Evolutionary conservation across 2,113 vertebrate genomes (phyloP).

Genomic region (Sebastes fasciatus): DNA sequence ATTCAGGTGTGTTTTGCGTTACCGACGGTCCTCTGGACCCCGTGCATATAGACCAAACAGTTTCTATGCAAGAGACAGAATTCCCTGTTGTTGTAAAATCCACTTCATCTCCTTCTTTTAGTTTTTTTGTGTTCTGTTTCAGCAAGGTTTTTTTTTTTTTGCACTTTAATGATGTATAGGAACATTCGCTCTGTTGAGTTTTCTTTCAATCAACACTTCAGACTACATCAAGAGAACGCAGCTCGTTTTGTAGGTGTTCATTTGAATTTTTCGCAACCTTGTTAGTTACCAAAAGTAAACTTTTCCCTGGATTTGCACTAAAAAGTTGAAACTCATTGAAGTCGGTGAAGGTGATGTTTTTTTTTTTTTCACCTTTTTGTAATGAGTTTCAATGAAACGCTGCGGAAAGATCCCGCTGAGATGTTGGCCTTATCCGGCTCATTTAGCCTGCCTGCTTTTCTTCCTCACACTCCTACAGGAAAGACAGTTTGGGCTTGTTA

Average conservation of each 20-base stretch:
- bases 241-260: constrained; percentile 45
- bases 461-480: too few relatives aligned
- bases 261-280: constrained; percentile 23
- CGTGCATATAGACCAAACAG: background rate
- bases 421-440: background rate
- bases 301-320: constrained; percentile 27
- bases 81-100: background rate
- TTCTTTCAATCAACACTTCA: constrained; percentile 36
- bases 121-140: background rate
- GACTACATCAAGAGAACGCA: constrained; percentile 10
- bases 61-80: background rate
- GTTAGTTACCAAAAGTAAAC: constrained; percentile 37
- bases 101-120: background rate
- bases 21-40: background rate
- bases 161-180: constrained; percentile 27
- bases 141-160: background rate
- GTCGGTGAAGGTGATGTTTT: background rate
- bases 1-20: background rate
- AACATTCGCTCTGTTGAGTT: constrained; percentile 21
- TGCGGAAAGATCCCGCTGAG: too few relatives aligned
- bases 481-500: background rate
- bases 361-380: background rate
- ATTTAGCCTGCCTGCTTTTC: background rate
- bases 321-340: constrained; percentile 10
- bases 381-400: background rate